Evolutionary conservation across 1,140 invertebrate species (phyloP), one percentile per base, ranked within the genome.

Genomic region (Thaumetopoea pityocampa): DNA sequence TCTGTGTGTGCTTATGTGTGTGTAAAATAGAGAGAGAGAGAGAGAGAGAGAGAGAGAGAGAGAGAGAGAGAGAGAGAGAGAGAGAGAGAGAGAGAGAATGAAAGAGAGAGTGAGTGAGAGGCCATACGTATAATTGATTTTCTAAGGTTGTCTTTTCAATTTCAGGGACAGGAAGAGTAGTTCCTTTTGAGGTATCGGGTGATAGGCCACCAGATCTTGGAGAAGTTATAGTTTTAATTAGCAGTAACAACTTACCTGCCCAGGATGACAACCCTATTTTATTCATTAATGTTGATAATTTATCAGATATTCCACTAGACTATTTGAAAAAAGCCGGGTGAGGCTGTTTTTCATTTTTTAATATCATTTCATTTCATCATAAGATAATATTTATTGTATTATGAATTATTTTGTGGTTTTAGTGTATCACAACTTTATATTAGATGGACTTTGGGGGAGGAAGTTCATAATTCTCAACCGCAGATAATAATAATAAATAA

Each of bases 231-330:
- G 60, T 45, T 7, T 23, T 76, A 19, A 49, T 80, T 12, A 72
- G 70, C 36, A 70, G 47, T n/a, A 51, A 30, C 26, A 74, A 77
- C 43, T 53, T 83, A 28, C 79, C 79, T 2, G 68, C 76, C 1
- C 27, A 62, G 22, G 76, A 83, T 36, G 79, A 80, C 29, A 8
- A 50, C 1, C 73, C 73, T n/a, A 51, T 83, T 10, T 35, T 80
- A 26, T 74, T 83, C 40, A 44, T 79, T 1, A 77, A 76, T 38
- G 37, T 79, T n/a, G 60, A 64, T 18, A 61, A 45, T 15, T 28
- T 83, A 10, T 46, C 28, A 17, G 57, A 72, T 32, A 16, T 69
- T 24, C 79, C 79, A 6, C 17, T 64, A 4, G 30, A 55, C 4
- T 51, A 68, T 17, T 51, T 80, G 3, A 60, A 46, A 24, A 64